Percentiles rank a stretch among this genome's conserved stretches.
Evolutionary conservation across 2,797 vertebrate species (phyloP).

Genomic region (Geotrypetes seraphini): DNA sequence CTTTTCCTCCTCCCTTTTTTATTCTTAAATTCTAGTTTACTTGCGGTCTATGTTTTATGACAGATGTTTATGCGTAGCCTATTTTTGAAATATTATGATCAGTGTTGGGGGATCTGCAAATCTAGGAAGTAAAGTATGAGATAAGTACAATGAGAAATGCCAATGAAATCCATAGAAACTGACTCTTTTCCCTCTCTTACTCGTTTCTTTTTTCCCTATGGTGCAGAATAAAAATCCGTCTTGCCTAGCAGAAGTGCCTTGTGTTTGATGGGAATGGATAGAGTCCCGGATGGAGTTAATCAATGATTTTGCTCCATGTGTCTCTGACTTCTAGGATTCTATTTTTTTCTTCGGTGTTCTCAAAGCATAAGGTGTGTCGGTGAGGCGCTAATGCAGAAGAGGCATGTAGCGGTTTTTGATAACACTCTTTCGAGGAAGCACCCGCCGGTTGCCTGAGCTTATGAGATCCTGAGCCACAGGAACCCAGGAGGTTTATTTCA

Average conservation of each 20-base stretch:
- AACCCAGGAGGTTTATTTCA: conserved; percentile 37
- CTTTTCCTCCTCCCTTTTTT: too few relatives aligned
- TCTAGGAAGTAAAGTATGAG: too few relatives aligned
- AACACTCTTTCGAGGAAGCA: conserved; percentile 58
- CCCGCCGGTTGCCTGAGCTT: conserved; percentile 39
- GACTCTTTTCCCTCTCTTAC: conserved; percentile 15
- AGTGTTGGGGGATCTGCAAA: too few relatives aligned
- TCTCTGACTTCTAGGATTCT: background rate
- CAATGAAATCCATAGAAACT: conserved; percentile 13
- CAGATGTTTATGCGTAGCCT: too few relatives aligned
- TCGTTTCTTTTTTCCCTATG: conserved; percentile 20
- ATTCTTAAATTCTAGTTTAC: too few relatives aligned
- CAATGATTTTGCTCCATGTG: conserved; percentile 36
- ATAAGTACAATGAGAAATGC: too few relatives aligned
- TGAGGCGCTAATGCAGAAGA: conserved; percentile 50
- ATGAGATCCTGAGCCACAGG: conserved; percentile 31
- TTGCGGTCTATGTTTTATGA: too few relatives aligned
- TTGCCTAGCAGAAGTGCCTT: conserved; percentile 50
- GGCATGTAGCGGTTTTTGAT: conserved; percentile 60
- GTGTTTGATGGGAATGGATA: conserved; percentile 45
- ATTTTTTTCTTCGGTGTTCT: conserved; percentile 24
- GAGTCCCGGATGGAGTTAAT: conserved; percentile 41
- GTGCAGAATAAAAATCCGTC: conserved; percentile 21
- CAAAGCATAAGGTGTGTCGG: conserved; percentile 51
- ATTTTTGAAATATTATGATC: too few relatives aligned